Percentiles rank a stretch among this genome's conserved stretches.
phyloP scores from a whole-genome alignment of 2,113 vertebrate genomes.

The Copsychus sechellarum region DNA sequence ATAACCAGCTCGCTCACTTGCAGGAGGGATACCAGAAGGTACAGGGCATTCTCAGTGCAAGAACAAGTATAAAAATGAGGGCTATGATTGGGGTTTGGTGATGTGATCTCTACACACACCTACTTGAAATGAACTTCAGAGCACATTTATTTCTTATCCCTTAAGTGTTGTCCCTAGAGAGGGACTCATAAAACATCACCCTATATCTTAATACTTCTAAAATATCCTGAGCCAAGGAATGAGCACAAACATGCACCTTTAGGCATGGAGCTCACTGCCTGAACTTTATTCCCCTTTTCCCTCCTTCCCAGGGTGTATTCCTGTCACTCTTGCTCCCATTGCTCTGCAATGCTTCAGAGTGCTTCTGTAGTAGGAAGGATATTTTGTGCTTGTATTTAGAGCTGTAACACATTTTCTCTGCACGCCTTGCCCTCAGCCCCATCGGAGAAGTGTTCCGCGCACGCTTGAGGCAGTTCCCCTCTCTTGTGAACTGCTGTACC shows the following conservation, averaged over 20 bases:
- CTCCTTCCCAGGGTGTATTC: neutral
- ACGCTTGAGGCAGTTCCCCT: constrained; percentile 89
- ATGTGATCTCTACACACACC: neutral
- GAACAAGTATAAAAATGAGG: neutral
- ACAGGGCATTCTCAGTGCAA: neutral
- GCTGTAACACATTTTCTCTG: neutral
- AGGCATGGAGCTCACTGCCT: neutral
- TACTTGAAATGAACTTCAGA: neutral
- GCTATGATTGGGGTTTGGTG: neutral
- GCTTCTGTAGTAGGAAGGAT: neutral
- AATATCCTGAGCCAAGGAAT: neutral
- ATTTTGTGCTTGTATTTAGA: neutral
- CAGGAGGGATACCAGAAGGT: neutral
- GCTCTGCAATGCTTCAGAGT: neutral
- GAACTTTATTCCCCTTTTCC: neutral
- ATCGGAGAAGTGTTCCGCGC: constrained; percentile 88
- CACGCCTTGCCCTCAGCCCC: constrained; percentile 71
- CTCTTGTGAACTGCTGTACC: constrained; percentile 91
- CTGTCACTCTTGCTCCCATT: neutral
- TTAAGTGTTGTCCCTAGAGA: neutral
- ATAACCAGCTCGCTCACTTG: neutral
- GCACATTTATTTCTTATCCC: neutral
- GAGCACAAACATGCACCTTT: neutral
- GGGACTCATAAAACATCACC: neutral
- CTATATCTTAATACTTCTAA: neutral